A percentile compares a stretch with the other conserved stretches of the same genome.
These are phyloP conservation scores for Riptortus pedestris DNA, from an alignment of 1,140 invertebrate genomes.

Conservation along the genomic window DNA sequence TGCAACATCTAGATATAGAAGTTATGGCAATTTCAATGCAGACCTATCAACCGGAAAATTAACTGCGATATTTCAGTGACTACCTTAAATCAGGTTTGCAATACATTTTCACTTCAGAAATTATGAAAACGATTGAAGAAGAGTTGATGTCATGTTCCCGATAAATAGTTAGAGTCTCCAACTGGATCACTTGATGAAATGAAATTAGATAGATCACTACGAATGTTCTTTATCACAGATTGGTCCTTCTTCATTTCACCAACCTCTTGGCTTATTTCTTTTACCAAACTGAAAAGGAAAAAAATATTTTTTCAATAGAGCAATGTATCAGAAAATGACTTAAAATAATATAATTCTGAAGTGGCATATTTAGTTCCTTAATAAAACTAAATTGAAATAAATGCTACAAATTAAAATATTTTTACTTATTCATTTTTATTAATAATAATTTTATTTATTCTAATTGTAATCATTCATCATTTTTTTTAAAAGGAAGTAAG, in stretches of 20 bases:
- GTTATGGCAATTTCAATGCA: too few species aligned
- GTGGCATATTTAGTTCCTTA: too few species aligned
- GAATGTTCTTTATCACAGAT: neutral
- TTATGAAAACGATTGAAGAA: too few species aligned
- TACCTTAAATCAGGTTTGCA: too few species aligned
- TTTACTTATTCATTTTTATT: neutral
- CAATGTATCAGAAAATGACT: too few species aligned
- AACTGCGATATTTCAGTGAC: too few species aligned
- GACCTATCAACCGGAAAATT: too few species aligned
- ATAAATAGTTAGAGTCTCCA: neutral
- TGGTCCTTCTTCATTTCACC: constrained; percentile 25
- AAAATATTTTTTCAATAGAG: neutral
- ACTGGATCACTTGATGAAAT: neutral
- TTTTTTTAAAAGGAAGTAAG: too few species aligned
- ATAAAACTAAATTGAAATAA: neutral
- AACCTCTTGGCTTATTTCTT: constrained; percentile 22
- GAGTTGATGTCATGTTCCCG: neutral
- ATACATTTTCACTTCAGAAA: too few species aligned
- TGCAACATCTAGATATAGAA: too few species aligned
- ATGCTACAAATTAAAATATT: neutral
- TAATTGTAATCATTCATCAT: neutral
- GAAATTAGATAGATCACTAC: constrained; percentile 3
- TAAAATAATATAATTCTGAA: too few species aligned
- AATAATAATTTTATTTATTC: neutral
- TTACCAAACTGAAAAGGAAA: constrained; percentile 16